Base-by-base conservation (phyloP, 2,797 vertebrate genomes). In the Bradypodion ventrale region DNA sequence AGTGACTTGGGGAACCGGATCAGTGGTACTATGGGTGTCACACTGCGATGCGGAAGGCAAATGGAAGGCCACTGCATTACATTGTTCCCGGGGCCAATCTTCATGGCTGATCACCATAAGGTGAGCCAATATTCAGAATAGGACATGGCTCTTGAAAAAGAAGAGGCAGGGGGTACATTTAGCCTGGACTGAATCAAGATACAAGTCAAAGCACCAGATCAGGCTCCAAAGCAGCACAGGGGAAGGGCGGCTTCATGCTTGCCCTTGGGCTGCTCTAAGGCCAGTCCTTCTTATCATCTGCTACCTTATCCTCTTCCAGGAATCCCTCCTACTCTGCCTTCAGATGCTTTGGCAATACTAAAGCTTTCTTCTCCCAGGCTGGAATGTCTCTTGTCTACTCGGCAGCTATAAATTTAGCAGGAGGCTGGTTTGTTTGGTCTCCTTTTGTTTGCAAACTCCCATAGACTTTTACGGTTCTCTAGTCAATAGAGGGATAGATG, bases 401-500 rank as follows among this genome's bases (percentile, higher is more conserved):
- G 21, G 13, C 65, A 49, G 86, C 0, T 85, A 83, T 63, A 88
- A 66, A 63, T 35, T 76, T 75, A 84, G 84, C 19, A 82, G 60
- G 42, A 85, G 44, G 83, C 88, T 37, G 13, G 15, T 83, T 42
- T n/a, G n/a, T 40, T 12, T 63, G 70, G 49, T 2, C 79, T 29
- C 84, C 25, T 49, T 83, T 59, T 16, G 44, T 80, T 85, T 80
- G 78, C 66, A 69, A 88, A 87, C 37, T 37, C 52, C 29, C n/a
- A 35, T 29, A 72, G 4, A 87, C 0, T 1, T 85, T 87, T 88
- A 87, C 1, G 0, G 42, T 44, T 21, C 0, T 25, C 0, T 65
- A 13, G 44, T 68, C 52, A 60, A 69, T 76, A 83, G 87, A 79
- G 52, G 23, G 46, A 91, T 63, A 88, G 90, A 89, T 69, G 87